Evolutionary conservation across 2,797 vertebrate species (phyloP).

Genomic region (Hydrolagus colliei): DNA sequence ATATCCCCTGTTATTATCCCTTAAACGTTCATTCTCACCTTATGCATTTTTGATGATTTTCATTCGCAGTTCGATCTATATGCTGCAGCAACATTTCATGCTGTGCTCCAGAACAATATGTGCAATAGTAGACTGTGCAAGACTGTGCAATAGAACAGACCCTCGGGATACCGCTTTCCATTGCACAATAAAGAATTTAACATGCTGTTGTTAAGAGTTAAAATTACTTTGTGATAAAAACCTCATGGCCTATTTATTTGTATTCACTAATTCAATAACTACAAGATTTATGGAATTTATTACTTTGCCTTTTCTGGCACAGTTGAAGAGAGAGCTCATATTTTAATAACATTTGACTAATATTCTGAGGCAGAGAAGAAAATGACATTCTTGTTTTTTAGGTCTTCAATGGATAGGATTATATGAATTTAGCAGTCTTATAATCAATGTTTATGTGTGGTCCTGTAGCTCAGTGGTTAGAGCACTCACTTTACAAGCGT

Average conservation of each 20-base stretch:
- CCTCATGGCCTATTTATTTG: neutral
- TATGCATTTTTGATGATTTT: neutral
- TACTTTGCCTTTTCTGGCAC: neutral
- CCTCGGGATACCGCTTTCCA: neutral
- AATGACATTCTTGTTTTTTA: neutral
- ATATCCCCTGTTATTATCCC: too few species aligned
- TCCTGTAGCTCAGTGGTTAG: too few species aligned
- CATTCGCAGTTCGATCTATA: neutral
- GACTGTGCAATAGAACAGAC: neutral
- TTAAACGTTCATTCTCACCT: neutral
- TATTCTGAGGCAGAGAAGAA: neutral
- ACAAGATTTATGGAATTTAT: neutral
- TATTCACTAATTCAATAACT: neutral
- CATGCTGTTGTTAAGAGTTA: neutral
- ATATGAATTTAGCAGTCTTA: neutral
- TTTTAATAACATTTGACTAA: neutral
- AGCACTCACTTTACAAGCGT: too few species aligned
- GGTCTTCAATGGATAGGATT: neutral
- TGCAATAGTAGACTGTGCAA: neutral
- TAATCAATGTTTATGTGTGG: neutral
- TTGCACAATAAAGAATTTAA: neutral
- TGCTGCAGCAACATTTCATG: neutral
- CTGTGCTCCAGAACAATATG: neutral
- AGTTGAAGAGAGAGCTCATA: neutral
- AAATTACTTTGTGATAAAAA: neutral